A percentile compares a stretch with the other conserved stretches of the same genome.
Evolutionary conservation across 2,113 vertebrate species (phyloP).

Genomic region (Tauraco erythrolophus): DNA sequence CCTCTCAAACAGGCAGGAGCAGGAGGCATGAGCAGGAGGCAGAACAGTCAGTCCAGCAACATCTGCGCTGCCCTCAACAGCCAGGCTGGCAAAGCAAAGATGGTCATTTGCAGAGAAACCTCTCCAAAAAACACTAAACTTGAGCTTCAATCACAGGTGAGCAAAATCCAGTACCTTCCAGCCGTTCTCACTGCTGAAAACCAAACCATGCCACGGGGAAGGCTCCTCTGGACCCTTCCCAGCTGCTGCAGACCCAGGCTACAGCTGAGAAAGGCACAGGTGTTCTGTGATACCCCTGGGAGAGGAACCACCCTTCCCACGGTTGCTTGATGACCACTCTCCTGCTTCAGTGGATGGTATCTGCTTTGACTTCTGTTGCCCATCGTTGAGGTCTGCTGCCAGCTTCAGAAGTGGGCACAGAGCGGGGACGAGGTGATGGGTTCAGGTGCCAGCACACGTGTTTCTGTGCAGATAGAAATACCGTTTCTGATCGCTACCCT

Average conservation of each 20-base stretch:
- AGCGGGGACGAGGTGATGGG: neutral
- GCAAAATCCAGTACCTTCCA: neutral
- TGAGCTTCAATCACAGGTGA: neutral
- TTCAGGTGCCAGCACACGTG: neutral
- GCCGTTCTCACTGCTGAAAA: neutral
- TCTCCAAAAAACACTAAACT: neutral
- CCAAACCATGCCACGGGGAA: neutral
- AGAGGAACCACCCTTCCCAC: neutral
- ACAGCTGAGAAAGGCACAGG: neutral
- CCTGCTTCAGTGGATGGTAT: neutral
- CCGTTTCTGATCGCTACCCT: neutral
- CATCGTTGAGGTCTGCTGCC: neutral
- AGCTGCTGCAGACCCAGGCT: neutral
- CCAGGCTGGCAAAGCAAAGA: neutral
- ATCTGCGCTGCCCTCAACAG: neutral
- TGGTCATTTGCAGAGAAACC: neutral
- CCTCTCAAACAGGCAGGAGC: neutral
- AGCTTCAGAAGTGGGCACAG: neutral
- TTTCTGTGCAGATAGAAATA: neutral
- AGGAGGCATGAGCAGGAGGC: neutral
- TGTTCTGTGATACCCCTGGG: neutral
- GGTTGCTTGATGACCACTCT: accelerated
- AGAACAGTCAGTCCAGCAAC: neutral
- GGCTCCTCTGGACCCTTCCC: neutral
- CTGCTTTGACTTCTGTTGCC: neutral